phyloP scores from a whole-genome alignment of 2,113 vertebrate genomes.

The Melierax canorus region DNA sequence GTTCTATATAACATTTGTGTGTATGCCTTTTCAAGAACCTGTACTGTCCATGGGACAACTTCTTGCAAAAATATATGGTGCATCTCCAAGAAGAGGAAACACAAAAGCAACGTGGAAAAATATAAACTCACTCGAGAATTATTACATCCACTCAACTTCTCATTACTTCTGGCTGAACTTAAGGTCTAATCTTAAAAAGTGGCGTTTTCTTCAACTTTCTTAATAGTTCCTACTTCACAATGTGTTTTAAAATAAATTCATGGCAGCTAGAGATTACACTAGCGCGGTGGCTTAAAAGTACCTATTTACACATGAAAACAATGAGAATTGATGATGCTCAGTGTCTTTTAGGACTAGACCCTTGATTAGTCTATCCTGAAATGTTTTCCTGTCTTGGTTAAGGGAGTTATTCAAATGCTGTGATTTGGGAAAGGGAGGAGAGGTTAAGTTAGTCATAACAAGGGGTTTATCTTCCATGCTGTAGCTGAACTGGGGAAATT shows the following conservation, averaged over 20 bases:
- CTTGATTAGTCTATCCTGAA: background rate
- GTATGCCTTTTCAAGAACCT: background rate
- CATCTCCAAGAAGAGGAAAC: background rate
- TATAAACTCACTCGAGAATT: background rate
- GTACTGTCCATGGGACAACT: background rate
- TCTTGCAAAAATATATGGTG: background rate
- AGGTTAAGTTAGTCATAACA: background rate
- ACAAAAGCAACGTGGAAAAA: background rate
- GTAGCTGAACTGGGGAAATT: background rate
- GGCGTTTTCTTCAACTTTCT: background rate
- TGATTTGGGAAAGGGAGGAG: background rate
- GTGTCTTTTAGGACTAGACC: background rate
- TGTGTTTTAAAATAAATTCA: background rate
- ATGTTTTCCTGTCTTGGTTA: background rate
- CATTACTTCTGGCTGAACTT: background rate
- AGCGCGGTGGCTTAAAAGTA: background rate
- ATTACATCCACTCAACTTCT: background rate
- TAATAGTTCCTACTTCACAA: background rate
- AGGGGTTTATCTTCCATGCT: background rate
- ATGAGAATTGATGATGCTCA: background rate
- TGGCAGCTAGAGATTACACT: background rate
- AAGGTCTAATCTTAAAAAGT: background rate
- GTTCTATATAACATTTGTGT: background rate
- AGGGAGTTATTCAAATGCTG: background rate
- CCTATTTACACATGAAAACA: background rate